phyloP scores from a whole-genome alignment of 2,113 vertebrate genomes.

The Hymenochirus boettgeri region DNA sequence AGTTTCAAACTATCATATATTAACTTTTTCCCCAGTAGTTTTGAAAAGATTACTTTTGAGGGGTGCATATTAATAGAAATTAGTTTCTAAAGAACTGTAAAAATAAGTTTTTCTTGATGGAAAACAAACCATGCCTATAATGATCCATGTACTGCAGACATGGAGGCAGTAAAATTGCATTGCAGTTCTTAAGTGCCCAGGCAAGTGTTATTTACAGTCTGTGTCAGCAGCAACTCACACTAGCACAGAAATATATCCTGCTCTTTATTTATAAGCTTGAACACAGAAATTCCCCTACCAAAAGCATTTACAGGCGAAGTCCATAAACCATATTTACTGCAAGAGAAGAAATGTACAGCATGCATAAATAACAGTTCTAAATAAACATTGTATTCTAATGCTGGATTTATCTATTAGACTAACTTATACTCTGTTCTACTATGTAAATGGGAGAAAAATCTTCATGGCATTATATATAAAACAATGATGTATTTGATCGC shows the following conservation, averaged over 20 bases:
- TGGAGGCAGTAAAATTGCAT: constrained; percentile 10
- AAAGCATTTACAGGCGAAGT: constrained; percentile 9
- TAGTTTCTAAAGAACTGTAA: no score
- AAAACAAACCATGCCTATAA: no score
- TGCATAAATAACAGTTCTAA: constrained; percentile 1
- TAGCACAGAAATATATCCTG: constrained; percentile 22
- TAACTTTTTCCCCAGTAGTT: no score
- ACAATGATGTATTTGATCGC: no score
- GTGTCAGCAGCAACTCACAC: constrained; percentile 22
- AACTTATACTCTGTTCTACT: no score
- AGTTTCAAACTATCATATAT: no score
- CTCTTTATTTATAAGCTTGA: constrained; percentile 35
- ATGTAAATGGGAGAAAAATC: no score
- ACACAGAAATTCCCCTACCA: constrained; percentile 5
- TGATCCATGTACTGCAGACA: neutral
- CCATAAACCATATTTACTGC: constrained; percentile 14
- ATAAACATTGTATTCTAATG: neutral
- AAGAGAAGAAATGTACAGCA: neutral
- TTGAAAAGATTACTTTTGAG: no score
- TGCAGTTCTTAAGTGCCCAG: constrained; percentile 13
- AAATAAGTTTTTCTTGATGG: no score
- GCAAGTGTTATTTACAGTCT: constrained; percentile 24
- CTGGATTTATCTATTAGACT: no score
- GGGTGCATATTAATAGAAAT: no score
- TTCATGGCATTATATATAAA: no score